These are phyloP conservation scores for Peromyscus eremicus DNA, from an alignment of 2,797 vertebrate species.

Conservation along the genomic window DNA sequence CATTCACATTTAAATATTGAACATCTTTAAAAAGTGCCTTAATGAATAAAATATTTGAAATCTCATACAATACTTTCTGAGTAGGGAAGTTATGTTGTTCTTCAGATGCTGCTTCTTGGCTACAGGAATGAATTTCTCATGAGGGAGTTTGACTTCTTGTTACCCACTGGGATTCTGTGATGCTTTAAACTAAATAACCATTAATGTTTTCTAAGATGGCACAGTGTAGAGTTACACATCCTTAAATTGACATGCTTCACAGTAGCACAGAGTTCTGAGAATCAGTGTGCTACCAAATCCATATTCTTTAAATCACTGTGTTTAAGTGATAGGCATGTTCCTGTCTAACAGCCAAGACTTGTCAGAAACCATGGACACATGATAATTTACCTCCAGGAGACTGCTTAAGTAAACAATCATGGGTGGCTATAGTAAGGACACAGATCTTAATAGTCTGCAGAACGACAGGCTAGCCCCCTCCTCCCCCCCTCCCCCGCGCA, in stretches of 20 bases:
- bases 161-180: background rate
- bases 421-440: background rate
- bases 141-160: background rate
- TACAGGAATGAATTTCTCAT: background rate
- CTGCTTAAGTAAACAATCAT: conserved; percentile 14
- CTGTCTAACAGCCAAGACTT: background rate
- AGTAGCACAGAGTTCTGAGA: background rate
- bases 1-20: conserved; percentile 11
- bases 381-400: background rate
- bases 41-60: background rate
- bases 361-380: background rate
- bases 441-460: background rate
- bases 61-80: background rate
- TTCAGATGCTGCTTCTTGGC: background rate
- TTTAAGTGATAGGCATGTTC: conserved; percentile 44
- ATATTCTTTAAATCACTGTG: conserved; percentile 15
- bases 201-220: background rate
- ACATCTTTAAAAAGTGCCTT: background rate
- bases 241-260: background rate
- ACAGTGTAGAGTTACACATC: background rate
- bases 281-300: background rate
- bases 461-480: background rate
- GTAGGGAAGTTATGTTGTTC: background rate
- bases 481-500: too few relatives aligned
- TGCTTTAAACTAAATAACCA: background rate